These are phyloP conservation scores for Eidolon helvum DNA, from an alignment of 2,113 vertebrate genomes.

Conservation along the genomic window DNA sequence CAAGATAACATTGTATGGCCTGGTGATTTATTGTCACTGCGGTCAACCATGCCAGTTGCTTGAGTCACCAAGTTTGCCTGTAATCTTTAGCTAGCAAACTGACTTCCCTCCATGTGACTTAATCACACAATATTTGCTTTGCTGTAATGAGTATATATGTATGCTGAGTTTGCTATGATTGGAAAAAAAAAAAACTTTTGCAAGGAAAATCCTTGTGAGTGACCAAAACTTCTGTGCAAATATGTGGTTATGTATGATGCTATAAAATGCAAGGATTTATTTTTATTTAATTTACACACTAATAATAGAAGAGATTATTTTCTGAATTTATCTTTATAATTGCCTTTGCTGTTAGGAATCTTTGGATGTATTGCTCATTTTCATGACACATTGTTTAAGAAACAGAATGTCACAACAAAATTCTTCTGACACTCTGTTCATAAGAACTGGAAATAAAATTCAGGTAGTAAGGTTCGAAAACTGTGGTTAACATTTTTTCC, in stretches of 20 bases:
- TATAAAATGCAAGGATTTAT: not conserved
- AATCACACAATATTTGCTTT: not conserved
- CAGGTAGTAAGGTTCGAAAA: not conserved
- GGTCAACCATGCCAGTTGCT: not conserved
- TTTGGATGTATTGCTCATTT: not conserved
- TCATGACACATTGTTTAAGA: slow-evolving; percentile 1
- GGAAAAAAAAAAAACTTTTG: not conserved
- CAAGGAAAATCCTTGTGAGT: not conserved
- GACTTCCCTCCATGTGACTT: not conserved
- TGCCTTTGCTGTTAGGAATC: not conserved
- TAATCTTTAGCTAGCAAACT: not conserved
- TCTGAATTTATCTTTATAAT: slow-evolving; percentile 7
- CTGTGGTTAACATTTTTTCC: slow-evolving; percentile 39
- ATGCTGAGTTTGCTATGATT: not conserved
- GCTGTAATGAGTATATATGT: not conserved
- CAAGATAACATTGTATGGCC: not conserved
- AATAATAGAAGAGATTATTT: not conserved
- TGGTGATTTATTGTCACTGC: not conserved
- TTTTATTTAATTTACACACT: not conserved
- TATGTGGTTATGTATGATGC: not conserved
- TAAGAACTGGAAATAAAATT: slow-evolving; percentile 31
- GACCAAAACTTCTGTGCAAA: not conserved
- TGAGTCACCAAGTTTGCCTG: not conserved
- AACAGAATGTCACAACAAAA: not conserved
- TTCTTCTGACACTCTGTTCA: slow-evolving; percentile 27